These are phyloP conservation scores for Drosophila multiciliata DNA, from an alignment of 2,888 invertebrate species.

Conservation along the genomic window DNA sequence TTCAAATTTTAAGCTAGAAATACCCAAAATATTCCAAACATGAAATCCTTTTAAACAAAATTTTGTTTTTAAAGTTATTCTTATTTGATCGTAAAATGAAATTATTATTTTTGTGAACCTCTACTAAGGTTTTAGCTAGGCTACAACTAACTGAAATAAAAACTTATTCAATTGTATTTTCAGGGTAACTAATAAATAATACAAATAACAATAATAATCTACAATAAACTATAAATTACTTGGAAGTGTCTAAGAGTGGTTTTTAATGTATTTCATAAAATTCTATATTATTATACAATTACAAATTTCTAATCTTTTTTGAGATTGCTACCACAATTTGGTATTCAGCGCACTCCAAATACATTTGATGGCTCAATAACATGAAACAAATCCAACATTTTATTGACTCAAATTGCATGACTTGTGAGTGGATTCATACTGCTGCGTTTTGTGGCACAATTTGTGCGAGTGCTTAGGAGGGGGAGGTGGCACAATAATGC, in stretches of 20 bases:
- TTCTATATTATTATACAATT: background rate
- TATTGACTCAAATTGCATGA: constrained; percentile 26
- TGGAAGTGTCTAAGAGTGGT: background rate
- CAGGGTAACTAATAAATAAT: constrained; percentile 15
- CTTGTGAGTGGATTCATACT: constrained; percentile 15
- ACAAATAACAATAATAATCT: constrained; percentile 31
- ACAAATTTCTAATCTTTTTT: background rate
- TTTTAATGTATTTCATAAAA: background rate
- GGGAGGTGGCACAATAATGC: constrained; percentile 10
- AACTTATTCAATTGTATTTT: constrained; percentile 12
- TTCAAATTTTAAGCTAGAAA: background rate
- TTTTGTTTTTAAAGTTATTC: background rate
- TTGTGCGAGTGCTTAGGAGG: constrained; percentile 6
- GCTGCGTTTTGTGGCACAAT: constrained; percentile 24
- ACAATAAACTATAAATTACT: background rate
- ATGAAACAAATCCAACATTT: background rate
- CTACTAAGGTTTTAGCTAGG: constrained; percentile 44
- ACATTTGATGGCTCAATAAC: constrained; percentile 4
- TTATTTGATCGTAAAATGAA: background rate
- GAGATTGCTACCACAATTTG: background rate
- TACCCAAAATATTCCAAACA: background rate
- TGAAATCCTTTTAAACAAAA: background rate
- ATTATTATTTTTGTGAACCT: background rate
- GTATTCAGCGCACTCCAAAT: background rate
- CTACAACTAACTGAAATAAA: constrained; percentile 37